Evolutionary conservation across 2,113 vertebrate species (phyloP).

Genomic region (Periophthalmodon schlosseri): DNA sequence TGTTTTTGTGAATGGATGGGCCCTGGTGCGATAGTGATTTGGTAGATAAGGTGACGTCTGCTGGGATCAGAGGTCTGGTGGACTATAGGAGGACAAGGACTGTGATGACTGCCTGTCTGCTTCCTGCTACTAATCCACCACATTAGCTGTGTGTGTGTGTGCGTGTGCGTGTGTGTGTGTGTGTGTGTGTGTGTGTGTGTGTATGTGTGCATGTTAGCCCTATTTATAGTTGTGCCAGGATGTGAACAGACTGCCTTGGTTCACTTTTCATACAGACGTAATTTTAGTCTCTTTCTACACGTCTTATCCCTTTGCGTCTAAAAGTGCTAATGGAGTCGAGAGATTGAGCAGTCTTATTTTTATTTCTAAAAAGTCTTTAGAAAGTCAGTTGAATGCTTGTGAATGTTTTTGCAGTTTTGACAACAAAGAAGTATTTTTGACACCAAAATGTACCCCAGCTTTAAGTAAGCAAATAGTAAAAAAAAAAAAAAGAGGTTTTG

Average conservation of each 20-base stretch:
- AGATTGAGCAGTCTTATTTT: slow-evolving; percentile 26
- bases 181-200: slow-evolving; percentile 56
- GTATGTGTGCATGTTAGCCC: slow-evolving; percentile 51
- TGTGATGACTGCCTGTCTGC: slow-evolving; percentile 77
- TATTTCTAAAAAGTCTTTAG: background rate
- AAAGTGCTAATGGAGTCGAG: slow-evolving; percentile 42
- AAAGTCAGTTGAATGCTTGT: slow-evolving; percentile 27
- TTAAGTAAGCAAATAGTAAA: background rate
- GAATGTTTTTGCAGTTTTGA: background rate
- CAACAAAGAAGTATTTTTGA: too few relatives aligned
- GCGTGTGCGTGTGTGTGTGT: slow-evolving; percentile 48
- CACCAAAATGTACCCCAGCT: background rate
- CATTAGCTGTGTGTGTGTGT: slow-evolving; percentile 71
- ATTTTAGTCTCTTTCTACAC: slow-evolving; percentile 70
- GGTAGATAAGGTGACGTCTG: slow-evolving; percentile 76
- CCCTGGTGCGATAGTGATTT: slow-evolving; percentile 70
- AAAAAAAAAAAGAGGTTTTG: too few relatives aligned
- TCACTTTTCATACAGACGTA: slow-evolving; percentile 79
- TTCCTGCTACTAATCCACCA: slow-evolving; percentile 78
- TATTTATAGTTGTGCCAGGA: slow-evolving; percentile 80
- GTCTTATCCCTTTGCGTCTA: slow-evolving; percentile 37
- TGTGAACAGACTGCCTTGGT: slow-evolving; percentile 76
- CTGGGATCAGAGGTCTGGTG: slow-evolving; percentile 61
- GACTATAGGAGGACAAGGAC: slow-evolving; percentile 51
- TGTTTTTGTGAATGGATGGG: slow-evolving; percentile 69